Percentiles rank a stretch among this genome's conserved stretches.
Evolutionary conservation across 2,797 vertebrate genomes (phyloP).

Genomic region (Etheostoma perlongum): DNA sequence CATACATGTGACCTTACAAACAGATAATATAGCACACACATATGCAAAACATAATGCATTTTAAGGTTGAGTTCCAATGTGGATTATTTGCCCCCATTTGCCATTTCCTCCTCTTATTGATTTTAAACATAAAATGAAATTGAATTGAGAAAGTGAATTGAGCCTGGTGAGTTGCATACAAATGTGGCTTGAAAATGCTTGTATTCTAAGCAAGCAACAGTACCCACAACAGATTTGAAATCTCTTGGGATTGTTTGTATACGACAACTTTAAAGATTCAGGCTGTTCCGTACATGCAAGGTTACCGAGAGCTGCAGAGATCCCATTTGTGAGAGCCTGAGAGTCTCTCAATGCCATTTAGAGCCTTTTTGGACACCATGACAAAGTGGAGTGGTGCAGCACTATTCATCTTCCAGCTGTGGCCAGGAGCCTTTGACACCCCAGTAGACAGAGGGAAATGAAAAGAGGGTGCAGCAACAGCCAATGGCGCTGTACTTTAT

Average conservation of each 20-base stretch:
- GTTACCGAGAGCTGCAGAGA: slow-evolving; percentile 66
- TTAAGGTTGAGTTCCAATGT: not conserved
- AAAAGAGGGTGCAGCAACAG: slow-evolving; percentile 74
- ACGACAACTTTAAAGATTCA: slow-evolving; percentile 54
- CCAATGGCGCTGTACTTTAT: slow-evolving; percentile 67
- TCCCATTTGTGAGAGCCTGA: slow-evolving; percentile 68
- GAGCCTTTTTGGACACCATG: slow-evolving; percentile 78
- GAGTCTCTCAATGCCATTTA: slow-evolving; percentile 80
- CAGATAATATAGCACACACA: slow-evolving; percentile 3
- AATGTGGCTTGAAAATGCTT: not conserved
- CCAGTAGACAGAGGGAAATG: slow-evolving; percentile 77
- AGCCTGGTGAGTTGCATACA: not conserved
- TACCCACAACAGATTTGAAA: slow-evolving; percentile 37
- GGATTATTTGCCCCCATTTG: slow-evolving; percentile 16
- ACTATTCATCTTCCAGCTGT: slow-evolving; percentile 83
- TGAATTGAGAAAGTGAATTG: not conserved
- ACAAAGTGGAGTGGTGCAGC: slow-evolving; percentile 78
- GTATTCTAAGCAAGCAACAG: slow-evolving; percentile 12
- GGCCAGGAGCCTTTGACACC: slow-evolving; percentile 78
- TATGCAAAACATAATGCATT: not conserved
- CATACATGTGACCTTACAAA: slow-evolving; percentile 16
- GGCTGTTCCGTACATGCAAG: slow-evolving; percentile 55
- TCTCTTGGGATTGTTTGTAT: slow-evolving; percentile 50
- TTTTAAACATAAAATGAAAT: slow-evolving; percentile 11
- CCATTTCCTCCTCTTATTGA: not conserved